Base-by-base conservation (phyloP, 2,888 invertebrate species). In the Drosophila testacea region DNA sequence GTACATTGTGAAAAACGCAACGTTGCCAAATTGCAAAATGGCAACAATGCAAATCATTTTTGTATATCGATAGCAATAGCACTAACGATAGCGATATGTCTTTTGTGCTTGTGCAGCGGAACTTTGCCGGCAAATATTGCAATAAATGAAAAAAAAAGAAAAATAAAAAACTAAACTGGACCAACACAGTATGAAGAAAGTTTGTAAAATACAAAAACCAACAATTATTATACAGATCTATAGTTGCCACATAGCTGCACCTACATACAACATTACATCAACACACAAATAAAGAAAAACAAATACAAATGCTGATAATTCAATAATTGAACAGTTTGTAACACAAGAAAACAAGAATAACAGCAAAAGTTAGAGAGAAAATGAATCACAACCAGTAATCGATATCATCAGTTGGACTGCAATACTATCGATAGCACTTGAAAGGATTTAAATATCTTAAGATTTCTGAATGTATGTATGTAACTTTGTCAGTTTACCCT, bases 121-220 rank as follows among this genome's bases (percentile, higher is more conserved):
- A 28, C 59, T 73, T 67, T 54, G 30, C 22, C 34, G 52, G 27
- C 34, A 46, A 67, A 52, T 34, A 42, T 57, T 60, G 41, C 34
- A 34, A 32, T 9, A 32, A 32, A 6, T 16, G 42, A 13, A 10
- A 27, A 38, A 32, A 7, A 27, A 16, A 28, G 7, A 22, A 46
- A 46, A 11, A 57, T 42, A 36, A 52, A 6, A n/a, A 27, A 46
- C 7, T 46, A 30, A 55, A 65, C 73, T 76, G 75, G 73, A 76
- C 72, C 76, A 76, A 76, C 75, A 61, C 72, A 72, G 76, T 76
- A 64, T 69, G 46, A 42, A 9, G 16, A 50, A 39, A 63, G 55
- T 68, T 60, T 55, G 54, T 52, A 63, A 39, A 52, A 39, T 51
- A 54, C 39, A 54, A 39, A 38, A 22, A 9, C 22, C 22, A 22